A percentile compares a stretch with the other conserved stretches of the same genome.
phyloP scores from a whole-genome alignment of 2,888 invertebrate genomes.

The Habrosyne pyritoides region DNA sequence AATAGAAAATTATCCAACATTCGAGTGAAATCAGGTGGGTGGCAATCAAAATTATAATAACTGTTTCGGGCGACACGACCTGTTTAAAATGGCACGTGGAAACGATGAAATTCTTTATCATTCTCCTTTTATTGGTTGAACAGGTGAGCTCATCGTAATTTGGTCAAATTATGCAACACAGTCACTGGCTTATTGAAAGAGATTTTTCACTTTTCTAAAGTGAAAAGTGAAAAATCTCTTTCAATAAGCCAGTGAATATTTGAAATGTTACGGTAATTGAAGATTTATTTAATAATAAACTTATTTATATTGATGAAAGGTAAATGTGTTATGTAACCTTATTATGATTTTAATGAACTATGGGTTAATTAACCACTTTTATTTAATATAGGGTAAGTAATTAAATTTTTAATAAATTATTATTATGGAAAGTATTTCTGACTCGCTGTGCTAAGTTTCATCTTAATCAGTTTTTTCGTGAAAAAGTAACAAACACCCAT shows the following conservation, averaged over 20 bases:
- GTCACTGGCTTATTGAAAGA: slow-evolving; percentile 15
- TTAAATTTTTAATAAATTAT: too few species aligned
- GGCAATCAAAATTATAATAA: slow-evolving; percentile 71
- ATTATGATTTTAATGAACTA: too few species aligned
- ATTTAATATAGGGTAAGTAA: too few species aligned
- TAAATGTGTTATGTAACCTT: too few species aligned
- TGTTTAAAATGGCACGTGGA: slow-evolving; percentile 27
- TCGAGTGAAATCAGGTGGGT: slow-evolving; percentile 44
- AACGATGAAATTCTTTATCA: slow-evolving; percentile 11
- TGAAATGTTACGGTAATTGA: background rate
- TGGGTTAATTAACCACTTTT: too few species aligned
- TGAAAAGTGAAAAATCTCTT: too few species aligned
- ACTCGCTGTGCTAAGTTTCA: too few species aligned
- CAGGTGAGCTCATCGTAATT: slow-evolving; percentile 22
- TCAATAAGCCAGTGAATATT: too few species aligned
- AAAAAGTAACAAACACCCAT: too few species aligned
- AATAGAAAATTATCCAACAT: slow-evolving; percentile 48
- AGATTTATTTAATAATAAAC: background rate
- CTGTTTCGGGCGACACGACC: slow-evolving; percentile 47
- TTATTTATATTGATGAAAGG: background rate
- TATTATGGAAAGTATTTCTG: too few species aligned
- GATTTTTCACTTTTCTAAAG: slow-evolving; percentile 10
- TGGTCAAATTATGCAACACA: slow-evolving; percentile 42
- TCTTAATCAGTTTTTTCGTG: too few species aligned
- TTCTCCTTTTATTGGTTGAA: slow-evolving; percentile 1